These are phyloP conservation scores for Ptychoptera albimana DNA, from an alignment of 2,888 invertebrate genomes.

Conservation along the genomic window DNA sequence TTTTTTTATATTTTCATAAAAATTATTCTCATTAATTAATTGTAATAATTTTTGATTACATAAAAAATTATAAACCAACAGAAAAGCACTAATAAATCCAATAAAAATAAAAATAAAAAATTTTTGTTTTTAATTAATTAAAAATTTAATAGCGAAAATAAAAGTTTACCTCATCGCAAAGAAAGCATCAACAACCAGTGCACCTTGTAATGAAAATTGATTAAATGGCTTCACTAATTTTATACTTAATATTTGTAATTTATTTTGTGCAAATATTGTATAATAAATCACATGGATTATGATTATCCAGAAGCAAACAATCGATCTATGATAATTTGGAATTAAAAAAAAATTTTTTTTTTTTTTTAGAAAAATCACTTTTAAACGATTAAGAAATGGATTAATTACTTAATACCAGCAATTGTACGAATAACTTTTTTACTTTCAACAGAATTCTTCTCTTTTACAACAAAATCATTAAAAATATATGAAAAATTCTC, in stretches of 20 bases:
- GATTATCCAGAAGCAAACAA: constrained; percentile 21
- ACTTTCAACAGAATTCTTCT: too few relatives aligned
- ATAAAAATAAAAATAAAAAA: constrained; percentile 1
- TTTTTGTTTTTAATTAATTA: neutral
- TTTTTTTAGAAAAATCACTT: too few relatives aligned
- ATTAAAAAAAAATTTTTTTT: too few relatives aligned
- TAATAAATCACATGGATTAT: constrained; percentile 22
- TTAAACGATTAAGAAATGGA: too few relatives aligned
- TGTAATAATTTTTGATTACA: constrained; percentile 14
- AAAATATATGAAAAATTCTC: too few relatives aligned
- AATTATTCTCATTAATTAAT: constrained; percentile 12
- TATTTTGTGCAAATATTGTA: constrained; percentile 18
- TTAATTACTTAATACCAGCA: too few relatives aligned
- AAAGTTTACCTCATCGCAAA: constrained; percentile 19
- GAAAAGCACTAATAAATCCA: constrained; percentile 19
- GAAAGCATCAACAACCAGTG: constrained; percentile 17
- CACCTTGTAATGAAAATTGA: too few relatives aligned
- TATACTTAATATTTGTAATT: constrained; percentile 18
- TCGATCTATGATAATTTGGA: constrained; percentile 11
- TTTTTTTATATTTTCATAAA: constrained; percentile 14
- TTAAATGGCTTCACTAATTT: constrained; percentile 12
- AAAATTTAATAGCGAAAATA: neutral
- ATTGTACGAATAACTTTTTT: too few relatives aligned
- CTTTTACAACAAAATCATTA: too few relatives aligned
- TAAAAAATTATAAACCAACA: constrained; percentile 19